phyloP scores from a whole-genome alignment of 2,888 invertebrate genomes.

The Andrena praecox region DNA sequence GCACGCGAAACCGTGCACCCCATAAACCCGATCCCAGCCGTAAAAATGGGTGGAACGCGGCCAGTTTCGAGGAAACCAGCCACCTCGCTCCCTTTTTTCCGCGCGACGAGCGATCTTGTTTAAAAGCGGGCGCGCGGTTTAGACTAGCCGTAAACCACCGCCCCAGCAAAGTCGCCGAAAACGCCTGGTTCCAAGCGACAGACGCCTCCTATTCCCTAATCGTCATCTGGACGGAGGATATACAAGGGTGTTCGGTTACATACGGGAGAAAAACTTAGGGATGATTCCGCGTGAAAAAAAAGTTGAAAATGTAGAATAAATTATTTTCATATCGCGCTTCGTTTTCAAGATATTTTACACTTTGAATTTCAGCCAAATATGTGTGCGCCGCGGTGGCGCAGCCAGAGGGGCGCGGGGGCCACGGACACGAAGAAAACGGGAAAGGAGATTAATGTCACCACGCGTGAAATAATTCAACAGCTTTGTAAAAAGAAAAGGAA shows the following conservation, averaged over 20 bases:
- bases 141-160: slow-evolving; percentile 13
- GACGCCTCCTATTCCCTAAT: slow-evolving; percentile 3
- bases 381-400: too few relatives aligned
- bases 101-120: slow-evolving; percentile 12
- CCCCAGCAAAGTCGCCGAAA: slow-evolving; percentile 17
- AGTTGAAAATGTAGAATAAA: too few relatives aligned
- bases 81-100: background rate
- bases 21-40: slow-evolving; percentile 33
- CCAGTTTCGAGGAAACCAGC: slow-evolving; percentile 32
- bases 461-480: too few relatives aligned
- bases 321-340: too few relatives aligned
- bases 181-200: background rate
- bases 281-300: too few relatives aligned
- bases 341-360: too few relatives aligned
- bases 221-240: background rate
- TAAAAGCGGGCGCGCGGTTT: background rate
- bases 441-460: too few relatives aligned
- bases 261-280: too few relatives aligned
- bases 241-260: background rate
- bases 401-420: too few relatives aligned
- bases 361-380: too few relatives aligned
- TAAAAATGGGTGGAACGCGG: slow-evolving; percentile 37
- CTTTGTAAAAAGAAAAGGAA: too few relatives aligned
- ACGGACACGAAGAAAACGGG: too few relatives aligned
- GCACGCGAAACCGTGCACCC: slow-evolving; percentile 16